These are phyloP conservation scores for Idaea straminata DNA, from an alignment of 2,888 invertebrate species.

Conservation along the genomic window DNA sequence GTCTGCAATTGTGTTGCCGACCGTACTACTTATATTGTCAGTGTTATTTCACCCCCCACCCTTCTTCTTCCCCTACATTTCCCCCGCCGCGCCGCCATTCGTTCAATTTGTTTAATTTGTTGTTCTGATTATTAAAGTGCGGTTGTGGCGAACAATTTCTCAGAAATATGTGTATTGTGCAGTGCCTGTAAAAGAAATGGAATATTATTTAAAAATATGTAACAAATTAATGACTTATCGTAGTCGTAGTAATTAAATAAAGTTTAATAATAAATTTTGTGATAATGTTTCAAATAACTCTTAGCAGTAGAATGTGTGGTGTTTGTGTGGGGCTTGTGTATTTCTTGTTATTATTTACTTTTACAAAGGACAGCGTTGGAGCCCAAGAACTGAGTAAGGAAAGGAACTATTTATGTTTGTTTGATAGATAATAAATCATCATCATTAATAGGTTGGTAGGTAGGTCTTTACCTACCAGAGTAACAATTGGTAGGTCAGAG, in stretches of 20 bases:
- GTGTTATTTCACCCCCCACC: no score
- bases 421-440: neutral
- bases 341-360: constrained; percentile 56
- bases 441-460: neutral
- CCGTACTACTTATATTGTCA: no score
- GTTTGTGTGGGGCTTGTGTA: constrained; percentile 56
- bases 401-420: constrained; percentile 21
- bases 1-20: no score
- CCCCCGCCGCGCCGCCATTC: neutral
- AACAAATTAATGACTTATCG: neutral
- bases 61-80: no score
- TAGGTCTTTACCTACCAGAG: neutral
- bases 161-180: neutral
- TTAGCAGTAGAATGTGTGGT: constrained; percentile 62
- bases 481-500: neutral
- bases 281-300: constrained; percentile 42
- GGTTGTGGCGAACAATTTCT: neutral
- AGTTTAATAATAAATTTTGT: no score
- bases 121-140: neutral
- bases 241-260: constrained; percentile 16
- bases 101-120: neutral
- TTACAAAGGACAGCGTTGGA: constrained; percentile 63
- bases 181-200: constrained; percentile 12
- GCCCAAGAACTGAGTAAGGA: constrained; percentile 66
- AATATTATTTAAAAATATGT: constrained; percentile 25